These are phyloP conservation scores for Halichoeres trimaculatus DNA, from an alignment of 2,113 vertebrate species.

Conservation along the genomic window DNA sequence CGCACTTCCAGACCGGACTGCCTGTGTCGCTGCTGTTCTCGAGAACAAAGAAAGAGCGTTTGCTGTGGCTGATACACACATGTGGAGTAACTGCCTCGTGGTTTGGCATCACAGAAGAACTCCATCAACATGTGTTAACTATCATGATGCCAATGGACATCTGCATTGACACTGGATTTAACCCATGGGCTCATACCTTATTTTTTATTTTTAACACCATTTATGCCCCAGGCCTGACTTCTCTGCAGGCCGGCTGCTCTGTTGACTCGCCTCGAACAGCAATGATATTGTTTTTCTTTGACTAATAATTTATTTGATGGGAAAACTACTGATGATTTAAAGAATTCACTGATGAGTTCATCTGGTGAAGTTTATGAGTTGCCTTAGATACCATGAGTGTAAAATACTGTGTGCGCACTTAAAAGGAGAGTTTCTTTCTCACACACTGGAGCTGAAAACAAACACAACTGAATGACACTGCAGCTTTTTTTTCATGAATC, in stretches of 20 bases:
- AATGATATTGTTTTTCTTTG: constrained; percentile 75
- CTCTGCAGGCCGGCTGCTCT: constrained; percentile 49
- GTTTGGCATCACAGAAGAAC: not conserved
- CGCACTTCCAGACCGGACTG: constrained; percentile 27
- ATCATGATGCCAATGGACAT: constrained; percentile 68
- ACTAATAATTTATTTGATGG: constrained; percentile 98
- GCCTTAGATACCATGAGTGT: constrained; percentile 53
- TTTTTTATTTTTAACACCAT: constrained; percentile 7
- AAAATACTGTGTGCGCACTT: constrained; percentile 42
- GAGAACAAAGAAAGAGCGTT: constrained; percentile 14
- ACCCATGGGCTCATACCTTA: constrained; percentile 16
- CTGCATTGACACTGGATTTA: constrained; percentile 55
- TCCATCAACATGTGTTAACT: constrained; percentile 15
- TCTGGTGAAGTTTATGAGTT: constrained; percentile 69
- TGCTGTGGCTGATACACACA: constrained; percentile 28
- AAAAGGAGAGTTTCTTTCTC: constrained; percentile 4
- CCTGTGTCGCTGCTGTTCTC: constrained; percentile 19
- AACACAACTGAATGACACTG: constrained; percentile 12
- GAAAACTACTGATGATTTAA: constrained; percentile 84
- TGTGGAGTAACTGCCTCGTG: constrained; percentile 24
- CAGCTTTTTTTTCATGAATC: constrained; percentile 23
- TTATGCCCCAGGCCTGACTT: constrained; percentile 31
- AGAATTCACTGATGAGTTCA: constrained; percentile 83
- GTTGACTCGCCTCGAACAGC: constrained; percentile 71
- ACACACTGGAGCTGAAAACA: constrained; percentile 83